A percentile compares a stretch with the other conserved stretches of the same genome.
phyloP scores from a whole-genome alignment of 1,140 invertebrate species.

The Battus philenor region DNA sequence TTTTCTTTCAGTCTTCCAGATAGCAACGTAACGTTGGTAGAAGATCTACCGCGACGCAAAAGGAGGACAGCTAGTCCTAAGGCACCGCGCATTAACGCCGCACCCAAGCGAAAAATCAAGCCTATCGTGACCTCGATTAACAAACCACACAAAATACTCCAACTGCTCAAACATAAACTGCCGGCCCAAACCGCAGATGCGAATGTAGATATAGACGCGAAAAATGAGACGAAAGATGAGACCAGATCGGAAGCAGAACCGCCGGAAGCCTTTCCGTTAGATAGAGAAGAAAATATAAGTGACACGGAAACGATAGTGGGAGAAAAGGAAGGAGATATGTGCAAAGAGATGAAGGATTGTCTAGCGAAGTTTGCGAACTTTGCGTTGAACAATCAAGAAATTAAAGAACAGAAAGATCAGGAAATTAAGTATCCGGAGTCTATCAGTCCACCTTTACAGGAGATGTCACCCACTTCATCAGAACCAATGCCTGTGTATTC shows the following conservation, averaged over 20 bases:
- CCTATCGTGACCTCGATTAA: conserved; percentile 31
- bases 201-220: conserved; percentile 29
- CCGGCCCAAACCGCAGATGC: conserved; percentile 30
- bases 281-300: conserved; percentile 51
- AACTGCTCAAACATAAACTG: conserved; percentile 53
- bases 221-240: conserved; percentile 21
- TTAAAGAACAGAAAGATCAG: conserved; percentile 20
- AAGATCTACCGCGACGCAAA: conserved; percentile 52
- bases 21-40: conserved; percentile 45
- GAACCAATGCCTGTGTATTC: conserved; percentile 51
- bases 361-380: conserved; percentile 60
- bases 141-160: conserved; percentile 55
- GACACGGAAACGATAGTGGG: conserved; percentile 63
- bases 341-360: conserved; percentile 65
- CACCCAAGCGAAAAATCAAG: conserved; percentile 55
- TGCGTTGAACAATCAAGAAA: conserved; percentile 39
- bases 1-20: conserved; percentile 46
- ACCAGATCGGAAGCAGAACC: conserved; percentile 45
- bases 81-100: conserved; percentile 38
- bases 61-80: conserved; percentile 43
- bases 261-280: conserved; percentile 54
- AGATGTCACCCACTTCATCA: conserved; percentile 55
- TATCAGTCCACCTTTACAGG: conserved; percentile 58
- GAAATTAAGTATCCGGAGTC: conserved; percentile 46
- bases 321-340: conserved; percentile 50